Evolutionary conservation across 2,888 invertebrate genomes (phyloP), one percentile per base, ranked within the genome.

Genomic region (Cartodere bifasciata): DNA sequence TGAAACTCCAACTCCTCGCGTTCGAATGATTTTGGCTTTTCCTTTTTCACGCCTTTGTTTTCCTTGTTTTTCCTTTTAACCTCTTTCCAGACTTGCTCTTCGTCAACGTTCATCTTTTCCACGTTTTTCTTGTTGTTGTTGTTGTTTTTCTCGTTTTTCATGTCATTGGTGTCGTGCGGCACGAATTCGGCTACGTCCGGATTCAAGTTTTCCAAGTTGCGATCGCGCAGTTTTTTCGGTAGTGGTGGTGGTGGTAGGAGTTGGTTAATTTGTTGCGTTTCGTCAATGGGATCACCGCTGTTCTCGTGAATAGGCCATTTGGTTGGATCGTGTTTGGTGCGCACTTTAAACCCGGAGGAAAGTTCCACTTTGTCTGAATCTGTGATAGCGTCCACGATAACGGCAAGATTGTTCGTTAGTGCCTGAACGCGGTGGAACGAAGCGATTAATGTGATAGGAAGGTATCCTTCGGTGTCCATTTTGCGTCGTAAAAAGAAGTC

Each of bases 401-500:
- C 64, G 40, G 73, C 67, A 39, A 91, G 67, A 58, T 95, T 88
- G 16, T 77, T 74, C 4, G 91, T 91, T 42, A 95, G 68, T 29
- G 81, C 76, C 46, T 87, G 73, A 39, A 98, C 84, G 48, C 97
- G 77, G 62, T 92, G 88, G 65, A 98, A 98, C 11, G 92, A 90
- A 34, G 94, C 92, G 42, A 98, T 91, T 40, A 97, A 65, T 37
- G 85, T 80, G 26, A 98, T 77, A 1, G 94, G 91, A 40, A 97
- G 74, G 53, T 81, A 97, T 31, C 98, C 98, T 50, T 91, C 82
- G 2, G 73, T 61, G 47, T 90, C 86, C 98, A 98, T 98, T 71
- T 92, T 92, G 46, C 94, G 77, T 16, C 97, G 76, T 42, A 98
- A 70, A 69, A 90, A 98, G 67, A 95, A 90, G 57, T 98, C 98